phyloP scores from a whole-genome alignment of 2,888 invertebrate genomes.

The Agonopterix subpropinquella region DNA sequence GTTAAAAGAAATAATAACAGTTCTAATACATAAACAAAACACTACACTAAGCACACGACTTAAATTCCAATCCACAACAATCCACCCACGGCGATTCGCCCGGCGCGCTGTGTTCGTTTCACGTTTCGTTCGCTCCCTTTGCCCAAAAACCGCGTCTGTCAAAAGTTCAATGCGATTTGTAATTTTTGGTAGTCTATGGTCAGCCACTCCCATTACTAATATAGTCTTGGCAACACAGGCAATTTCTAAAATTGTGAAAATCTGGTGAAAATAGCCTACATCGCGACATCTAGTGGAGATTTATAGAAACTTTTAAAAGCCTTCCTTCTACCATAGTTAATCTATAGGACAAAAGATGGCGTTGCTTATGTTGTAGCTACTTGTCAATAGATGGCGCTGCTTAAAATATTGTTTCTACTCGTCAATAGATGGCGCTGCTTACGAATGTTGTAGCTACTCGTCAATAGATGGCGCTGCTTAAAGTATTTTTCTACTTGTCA shows the following conservation, averaged over 20 bases:
- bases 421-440: too few species aligned
- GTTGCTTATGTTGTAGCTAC: conserved; percentile 3
- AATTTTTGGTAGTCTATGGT: neutral
- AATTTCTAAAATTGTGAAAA: neutral
- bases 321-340: too few species aligned
- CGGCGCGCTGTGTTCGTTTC: conserved; percentile 9
- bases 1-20: conserved; percentile 13
- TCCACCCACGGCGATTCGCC: conserved; percentile 11
- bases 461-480: neutral
- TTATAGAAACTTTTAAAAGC: too few species aligned
- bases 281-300: too few species aligned
- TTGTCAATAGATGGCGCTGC: neutral
- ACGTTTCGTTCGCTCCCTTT: neutral
- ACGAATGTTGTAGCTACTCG: conserved; percentile 4
- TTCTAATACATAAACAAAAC: conserved; percentile 50
- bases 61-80: conserved; percentile 6
- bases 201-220: conserved; percentile 16
- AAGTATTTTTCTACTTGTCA: too few species aligned
- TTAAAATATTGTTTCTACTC: too few species aligned
- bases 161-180: neutral
- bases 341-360: too few species aligned
- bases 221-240: conserved; percentile 10
- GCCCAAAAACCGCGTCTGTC: conserved; percentile 7
- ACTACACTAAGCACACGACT: conserved; percentile 29
- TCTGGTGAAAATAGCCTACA: too few species aligned